Evolutionary conservation across 2,797 vertebrate species (phyloP).

Genomic region (Champsocephalus esox): DNA sequence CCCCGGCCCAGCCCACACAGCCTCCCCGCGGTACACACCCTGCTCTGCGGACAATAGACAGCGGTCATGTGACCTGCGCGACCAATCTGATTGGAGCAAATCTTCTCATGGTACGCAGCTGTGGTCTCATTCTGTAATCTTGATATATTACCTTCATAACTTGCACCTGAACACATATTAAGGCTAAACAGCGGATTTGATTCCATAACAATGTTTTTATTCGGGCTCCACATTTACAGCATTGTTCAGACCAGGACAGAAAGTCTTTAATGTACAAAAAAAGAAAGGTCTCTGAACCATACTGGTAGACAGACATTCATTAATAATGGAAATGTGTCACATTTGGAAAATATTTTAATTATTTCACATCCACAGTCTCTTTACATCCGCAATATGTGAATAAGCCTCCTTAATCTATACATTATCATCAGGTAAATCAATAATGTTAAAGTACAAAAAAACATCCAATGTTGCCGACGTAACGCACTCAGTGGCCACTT

Average conservation of each 20-base stretch:
- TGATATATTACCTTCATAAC: slow-evolving; percentile 16
- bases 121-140: slow-evolving; percentile 9
- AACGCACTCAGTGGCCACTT: slow-evolving; percentile 24
- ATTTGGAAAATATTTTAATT: slow-evolving; percentile 31
- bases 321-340: slow-evolving; percentile 21
- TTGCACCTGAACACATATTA: slow-evolving; percentile 7
- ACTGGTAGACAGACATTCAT: slow-evolving; percentile 65
- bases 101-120: not conserved
- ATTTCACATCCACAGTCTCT: slow-evolving; percentile 28
- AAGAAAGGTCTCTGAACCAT: slow-evolving; percentile 32
- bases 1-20: slow-evolving; percentile 63
- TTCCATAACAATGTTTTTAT: slow-evolving; percentile 65
- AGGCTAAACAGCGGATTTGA: not conserved
- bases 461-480: slow-evolving; percentile 17
- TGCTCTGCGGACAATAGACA: slow-evolving; percentile 84
- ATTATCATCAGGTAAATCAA: slow-evolving; percentile 47
- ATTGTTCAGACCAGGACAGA: slow-evolving; percentile 30
- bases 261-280: slow-evolving; percentile 56
- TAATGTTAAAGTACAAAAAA: slow-evolving; percentile 56
- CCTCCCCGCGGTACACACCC: slow-evolving; percentile 79
- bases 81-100: slow-evolving; percentile 55
- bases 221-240: slow-evolving; percentile 72
- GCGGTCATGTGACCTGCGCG: slow-evolving; percentile 71
- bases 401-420: slow-evolving; percentile 26
- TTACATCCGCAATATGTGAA: slow-evolving; percentile 47